Evolutionary conservation across 2,888 invertebrate species (phyloP).

Genomic region (Meandrusa payeni): DNA sequence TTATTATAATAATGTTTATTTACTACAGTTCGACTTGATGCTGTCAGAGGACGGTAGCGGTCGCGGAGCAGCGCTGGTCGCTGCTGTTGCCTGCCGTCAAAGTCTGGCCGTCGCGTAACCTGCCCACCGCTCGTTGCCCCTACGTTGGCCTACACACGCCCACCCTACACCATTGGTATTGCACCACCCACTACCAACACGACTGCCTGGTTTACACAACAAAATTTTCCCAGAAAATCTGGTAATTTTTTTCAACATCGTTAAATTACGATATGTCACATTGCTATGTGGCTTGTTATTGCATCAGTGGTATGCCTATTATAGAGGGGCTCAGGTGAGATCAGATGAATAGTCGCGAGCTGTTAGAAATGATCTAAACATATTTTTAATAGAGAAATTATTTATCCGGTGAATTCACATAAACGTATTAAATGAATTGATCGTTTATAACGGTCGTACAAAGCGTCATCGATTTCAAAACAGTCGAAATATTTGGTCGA

Average conservation of each 20-base stretch:
- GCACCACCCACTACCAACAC: neutral
- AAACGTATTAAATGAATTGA: neutral
- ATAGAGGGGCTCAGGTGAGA: no score
- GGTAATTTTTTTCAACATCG: no score
- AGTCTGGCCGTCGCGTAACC: constrained; percentile 42
- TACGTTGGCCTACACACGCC: neutral
- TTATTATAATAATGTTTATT: no score
- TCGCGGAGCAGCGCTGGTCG: constrained; percentile 97
- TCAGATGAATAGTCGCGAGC: no score
- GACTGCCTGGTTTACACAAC: neutral
- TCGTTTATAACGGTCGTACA: neutral
- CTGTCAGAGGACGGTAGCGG: constrained; percentile 97
- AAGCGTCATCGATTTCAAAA: no score
- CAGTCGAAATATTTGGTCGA: no score
- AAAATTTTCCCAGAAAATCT: no score
- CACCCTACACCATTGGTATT: neutral
- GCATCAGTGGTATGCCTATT: no score
- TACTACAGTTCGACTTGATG: constrained; percentile 93
- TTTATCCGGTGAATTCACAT: neutral
- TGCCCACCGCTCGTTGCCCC: constrained; percentile 23
- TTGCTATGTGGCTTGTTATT: no score
- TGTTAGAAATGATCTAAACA: no score
- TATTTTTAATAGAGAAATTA: neutral
- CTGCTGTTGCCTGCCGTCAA: constrained; percentile 92
- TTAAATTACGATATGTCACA: no score